Base-by-base conservation (phyloP, 1,140 invertebrate species). In the Sminthurides bifidus region DNA sequence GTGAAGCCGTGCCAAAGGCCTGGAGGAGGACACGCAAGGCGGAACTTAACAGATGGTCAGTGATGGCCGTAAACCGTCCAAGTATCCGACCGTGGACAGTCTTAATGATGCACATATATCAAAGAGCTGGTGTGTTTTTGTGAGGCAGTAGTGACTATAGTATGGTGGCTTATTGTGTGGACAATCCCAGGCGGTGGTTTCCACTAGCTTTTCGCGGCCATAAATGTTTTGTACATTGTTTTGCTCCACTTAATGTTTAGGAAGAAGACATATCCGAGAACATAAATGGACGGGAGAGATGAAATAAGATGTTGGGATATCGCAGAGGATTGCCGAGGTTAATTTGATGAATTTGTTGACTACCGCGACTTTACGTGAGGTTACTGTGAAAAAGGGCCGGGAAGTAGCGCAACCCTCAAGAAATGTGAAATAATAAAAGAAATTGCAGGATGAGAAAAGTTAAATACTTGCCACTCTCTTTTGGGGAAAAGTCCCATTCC, bases 331-430 rank as follows among this genome's bases (percentile, higher is more conserved):
- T 44, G 29, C 24, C 1, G 23, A 19, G 26, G 27, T 43, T 56
- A 37, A 56, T 56, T 50, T 51, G 38, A 40, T 56, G 50, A 51
- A 51, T 51, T 51, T 56, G 38, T 49, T 51, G 46, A 51, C 48
- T 44, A 51, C 17, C 38, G 35, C 27, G 10, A 56, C 10, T 10
- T n/a, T n/a, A n/a, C n/a, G n/a, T n/a, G 31, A 26, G 54, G 45
- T 41, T 56, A 40, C n/a, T n/a, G n/a, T n/a, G n/a, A n/a, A n/a
- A n/a, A n/a, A n/a, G n/a, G n/a, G n/a, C n/a, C n/a, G n/a, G n/a
- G n/a, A n/a, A n/a, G n/a, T n/a, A n/a, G n/a, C n/a, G n/a, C n/a
- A 49, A 50, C 21, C 49, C 23, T 24, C 44, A 23, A 23, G 29
- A 54, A 41, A 21, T n/a, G 6, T 5, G 38, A 41, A 21, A 41